A percentile compares a stretch with the other conserved stretches of the same genome.
These are phyloP conservation scores for Cardiocondyla obscurior DNA, from an alignment of 1,140 invertebrate genomes.

Conservation along the genomic window DNA sequence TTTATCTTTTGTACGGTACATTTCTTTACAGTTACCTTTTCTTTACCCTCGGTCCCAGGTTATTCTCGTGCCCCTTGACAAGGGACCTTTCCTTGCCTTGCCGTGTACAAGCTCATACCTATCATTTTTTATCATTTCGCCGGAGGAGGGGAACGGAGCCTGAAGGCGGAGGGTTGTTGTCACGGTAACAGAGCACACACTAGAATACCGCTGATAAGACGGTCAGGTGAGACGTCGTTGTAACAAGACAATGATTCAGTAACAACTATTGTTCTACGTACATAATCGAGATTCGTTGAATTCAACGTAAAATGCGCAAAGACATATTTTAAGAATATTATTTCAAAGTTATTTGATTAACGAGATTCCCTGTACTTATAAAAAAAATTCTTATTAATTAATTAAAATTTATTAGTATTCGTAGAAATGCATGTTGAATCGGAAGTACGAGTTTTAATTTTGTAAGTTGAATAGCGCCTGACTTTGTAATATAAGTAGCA, in stretches of 20 bases:
- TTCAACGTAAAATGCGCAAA: not conserved
- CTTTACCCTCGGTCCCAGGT: too few relatives aligned
- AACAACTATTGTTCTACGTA: slow-evolving; percentile 57
- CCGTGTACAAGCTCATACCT: not conserved
- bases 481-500: not conserved
- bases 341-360: not conserved
- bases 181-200: slow-evolving; percentile 79
- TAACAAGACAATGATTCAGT: slow-evolving; percentile 59
- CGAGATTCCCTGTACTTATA: not conserved
- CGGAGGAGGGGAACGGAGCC: slow-evolving; percentile 35
- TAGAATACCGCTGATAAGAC: slow-evolving; percentile 76
- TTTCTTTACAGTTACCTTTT: not conserved
- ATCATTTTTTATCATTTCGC: slow-evolving; percentile 69
- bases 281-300: slow-evolving; percentile 33
- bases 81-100: slow-evolving; percentile 49
- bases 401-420: not conserved
- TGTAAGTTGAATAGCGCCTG: not conserved
- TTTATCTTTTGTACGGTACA: not conserved
- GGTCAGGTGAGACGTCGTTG: slow-evolving; percentile 73
- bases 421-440: not conserved
- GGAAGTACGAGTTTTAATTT: not conserved
- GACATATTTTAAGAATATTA: not conserved
- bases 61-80: slow-evolving; percentile 42
- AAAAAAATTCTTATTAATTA: too few relatives aligned
- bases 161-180: slow-evolving; percentile 70